Percentiles rank a stretch among this genome's conserved stretches.
Conservation (phyloP, 2,888 invertebrate genomes). For the Poecilus cupreus region DNA sequence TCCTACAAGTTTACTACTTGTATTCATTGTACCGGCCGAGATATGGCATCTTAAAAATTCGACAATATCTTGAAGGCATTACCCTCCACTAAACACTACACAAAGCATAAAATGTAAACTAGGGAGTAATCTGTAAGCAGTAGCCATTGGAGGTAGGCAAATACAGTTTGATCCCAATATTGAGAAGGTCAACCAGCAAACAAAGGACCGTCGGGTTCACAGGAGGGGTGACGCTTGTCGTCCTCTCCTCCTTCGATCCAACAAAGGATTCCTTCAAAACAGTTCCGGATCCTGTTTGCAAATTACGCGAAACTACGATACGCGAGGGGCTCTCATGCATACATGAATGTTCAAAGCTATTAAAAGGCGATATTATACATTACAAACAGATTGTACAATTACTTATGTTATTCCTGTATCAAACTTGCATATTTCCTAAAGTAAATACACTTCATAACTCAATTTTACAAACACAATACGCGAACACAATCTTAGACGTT, state of each 20-base stretch:
- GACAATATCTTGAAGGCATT: not conserved
- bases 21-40: no score
- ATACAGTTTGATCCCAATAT: conserved; percentile 28
- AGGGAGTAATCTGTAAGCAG: not conserved
- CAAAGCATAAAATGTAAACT: conserved; percentile 9
- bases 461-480: not conserved
- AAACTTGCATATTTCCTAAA: conserved; percentile 15
- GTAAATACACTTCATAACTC: not conserved
- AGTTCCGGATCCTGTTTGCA: conserved; percentile 31
- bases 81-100: not conserved
- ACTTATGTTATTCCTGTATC: conserved; percentile 18
- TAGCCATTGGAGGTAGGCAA: not conserved
- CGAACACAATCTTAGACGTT: no score
- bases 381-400: conserved; percentile 25
- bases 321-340: not conserved
- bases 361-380: conserved; percentile 28
- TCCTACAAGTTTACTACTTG: no score
- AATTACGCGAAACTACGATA: not conserved
- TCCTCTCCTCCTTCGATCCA: not conserved
- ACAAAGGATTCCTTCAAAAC: conserved; percentile 38
- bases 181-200: conserved; percentile 33
- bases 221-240: conserved; percentile 5
- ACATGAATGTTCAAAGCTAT: conserved; percentile 27
- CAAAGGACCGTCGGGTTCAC: conserved; percentile 18
- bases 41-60: no score